phyloP scores from a whole-genome alignment of 2,113 vertebrate species.

The Tylochromis polylepis region DNA sequence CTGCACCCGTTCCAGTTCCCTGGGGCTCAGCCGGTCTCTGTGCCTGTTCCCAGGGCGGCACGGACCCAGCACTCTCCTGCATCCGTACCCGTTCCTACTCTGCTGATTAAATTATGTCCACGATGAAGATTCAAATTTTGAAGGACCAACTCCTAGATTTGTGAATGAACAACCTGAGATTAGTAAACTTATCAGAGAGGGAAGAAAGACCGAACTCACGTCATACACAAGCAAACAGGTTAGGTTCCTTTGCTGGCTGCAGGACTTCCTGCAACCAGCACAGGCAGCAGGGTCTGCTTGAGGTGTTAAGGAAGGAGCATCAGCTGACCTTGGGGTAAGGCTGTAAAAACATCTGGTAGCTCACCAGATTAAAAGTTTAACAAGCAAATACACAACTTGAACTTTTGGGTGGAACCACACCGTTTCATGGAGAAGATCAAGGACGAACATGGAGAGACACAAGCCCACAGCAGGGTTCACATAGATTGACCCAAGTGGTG shows the following conservation, averaged over 20 bases:
- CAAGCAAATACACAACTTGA: background rate
- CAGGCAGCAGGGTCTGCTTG: background rate
- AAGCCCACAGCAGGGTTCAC: background rate
- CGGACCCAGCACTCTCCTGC: background rate
- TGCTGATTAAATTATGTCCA: background rate
- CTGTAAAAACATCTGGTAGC: background rate
- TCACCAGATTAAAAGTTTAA: background rate
- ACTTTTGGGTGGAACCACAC: background rate
- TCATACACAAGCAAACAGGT: background rate
- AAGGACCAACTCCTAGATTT: background rate
- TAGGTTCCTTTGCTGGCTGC: background rate
- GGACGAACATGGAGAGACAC: background rate
- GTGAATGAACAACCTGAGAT: background rate
- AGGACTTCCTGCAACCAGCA: background rate
- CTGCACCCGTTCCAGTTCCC: background rate
- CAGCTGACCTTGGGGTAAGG: background rate
- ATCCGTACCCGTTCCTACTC: background rate
- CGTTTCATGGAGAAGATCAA: background rate
- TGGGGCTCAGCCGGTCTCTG: too few relatives aligned
- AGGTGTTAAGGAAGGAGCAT: background rate
- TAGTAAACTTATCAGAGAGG: background rate
- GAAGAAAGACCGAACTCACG: background rate
- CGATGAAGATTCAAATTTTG: background rate
- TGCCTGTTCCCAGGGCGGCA: fast-evolving
- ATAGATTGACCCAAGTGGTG: background rate